Evolutionary conservation across 2,888 invertebrate genomes (phyloP).

Genomic region (Serrognathus titanus): DNA sequence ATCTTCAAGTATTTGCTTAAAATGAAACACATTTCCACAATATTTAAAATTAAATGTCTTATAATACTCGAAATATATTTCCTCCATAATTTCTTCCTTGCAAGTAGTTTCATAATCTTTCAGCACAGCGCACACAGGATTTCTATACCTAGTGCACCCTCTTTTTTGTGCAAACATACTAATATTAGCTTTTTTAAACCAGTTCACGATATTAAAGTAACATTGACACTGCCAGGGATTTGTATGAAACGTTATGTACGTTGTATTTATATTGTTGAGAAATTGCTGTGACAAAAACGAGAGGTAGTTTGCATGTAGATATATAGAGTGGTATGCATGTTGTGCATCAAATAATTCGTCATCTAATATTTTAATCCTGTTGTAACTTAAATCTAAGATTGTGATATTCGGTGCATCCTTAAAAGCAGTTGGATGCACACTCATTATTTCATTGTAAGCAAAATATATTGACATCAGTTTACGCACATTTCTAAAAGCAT

Average conservation of each 20-base stretch:
- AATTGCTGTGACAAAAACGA: not conserved
- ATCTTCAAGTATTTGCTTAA: too few relatives aligned
- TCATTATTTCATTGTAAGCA: slow-evolving; percentile 7
- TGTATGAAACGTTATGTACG: not conserved
- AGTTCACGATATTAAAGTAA: not conserved
- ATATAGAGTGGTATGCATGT: too few relatives aligned
- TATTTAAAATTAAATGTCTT: not conserved
- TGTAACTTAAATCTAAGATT: slow-evolving; percentile 4
- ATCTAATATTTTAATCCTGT: slow-evolving; percentile 2
- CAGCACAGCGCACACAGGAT: not conserved
- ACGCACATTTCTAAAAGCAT: not conserved
- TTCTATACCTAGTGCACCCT: not conserved
- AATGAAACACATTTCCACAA: too few relatives aligned
- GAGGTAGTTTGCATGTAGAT: not conserved
- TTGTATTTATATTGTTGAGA: not conserved
- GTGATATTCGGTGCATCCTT: slow-evolving; percentile 1
- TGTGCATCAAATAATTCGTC: not conserved
- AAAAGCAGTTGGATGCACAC: slow-evolving; percentile 6
- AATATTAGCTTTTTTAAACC: not conserved
- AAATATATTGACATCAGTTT: slow-evolving; percentile 3
- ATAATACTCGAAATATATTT: not conserved
- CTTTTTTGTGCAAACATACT: not conserved
- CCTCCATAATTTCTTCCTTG: not conserved
- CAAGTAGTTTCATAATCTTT: not conserved
- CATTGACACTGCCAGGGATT: slow-evolving; percentile 2